Percentiles rank a stretch among this genome's conserved stretches.
Conservation (phyloP, 2,797 vertebrate species). For the Rousettus madagascariensis region DNA sequence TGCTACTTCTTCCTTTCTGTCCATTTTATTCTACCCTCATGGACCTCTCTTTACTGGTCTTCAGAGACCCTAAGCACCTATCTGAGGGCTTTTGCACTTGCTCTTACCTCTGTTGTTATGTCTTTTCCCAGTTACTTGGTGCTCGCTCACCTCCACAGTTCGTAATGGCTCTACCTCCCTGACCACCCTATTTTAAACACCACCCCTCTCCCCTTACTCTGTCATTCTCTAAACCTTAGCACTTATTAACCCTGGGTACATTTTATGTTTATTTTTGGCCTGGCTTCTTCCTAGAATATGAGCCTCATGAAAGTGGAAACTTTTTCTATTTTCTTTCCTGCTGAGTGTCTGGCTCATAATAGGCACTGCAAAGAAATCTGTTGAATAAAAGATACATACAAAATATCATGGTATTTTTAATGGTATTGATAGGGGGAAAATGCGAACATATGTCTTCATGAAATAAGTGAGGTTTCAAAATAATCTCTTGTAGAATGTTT, state of each 20-base stretch:
- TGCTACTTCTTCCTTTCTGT: background rate
- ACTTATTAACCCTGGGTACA: background rate
- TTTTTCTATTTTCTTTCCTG: background rate
- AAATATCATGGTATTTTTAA: background rate
- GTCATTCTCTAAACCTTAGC: background rate
- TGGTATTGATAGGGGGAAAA: background rate
- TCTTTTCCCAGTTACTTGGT: too few species aligned
- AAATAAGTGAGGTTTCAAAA: background rate
- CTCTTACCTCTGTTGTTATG: background rate
- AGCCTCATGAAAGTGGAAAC: background rate
- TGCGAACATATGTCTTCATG: background rate
- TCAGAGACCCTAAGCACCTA: background rate
- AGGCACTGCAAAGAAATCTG: background rate
- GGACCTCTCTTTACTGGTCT: background rate
- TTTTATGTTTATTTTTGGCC: background rate
- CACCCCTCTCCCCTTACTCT: fast-evolving
- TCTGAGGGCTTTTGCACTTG: background rate
- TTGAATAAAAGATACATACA: background rate
- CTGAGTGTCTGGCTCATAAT: background rate
- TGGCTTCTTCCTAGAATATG: background rate
- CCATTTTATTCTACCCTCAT: background rate
- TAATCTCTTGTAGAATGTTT: background rate
- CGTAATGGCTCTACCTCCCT: background rate
- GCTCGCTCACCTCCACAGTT: background rate
- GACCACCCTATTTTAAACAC: background rate